Conservation (phyloP, 2,888 invertebrate species). For the Troglohyphantes excavatus region DNA sequence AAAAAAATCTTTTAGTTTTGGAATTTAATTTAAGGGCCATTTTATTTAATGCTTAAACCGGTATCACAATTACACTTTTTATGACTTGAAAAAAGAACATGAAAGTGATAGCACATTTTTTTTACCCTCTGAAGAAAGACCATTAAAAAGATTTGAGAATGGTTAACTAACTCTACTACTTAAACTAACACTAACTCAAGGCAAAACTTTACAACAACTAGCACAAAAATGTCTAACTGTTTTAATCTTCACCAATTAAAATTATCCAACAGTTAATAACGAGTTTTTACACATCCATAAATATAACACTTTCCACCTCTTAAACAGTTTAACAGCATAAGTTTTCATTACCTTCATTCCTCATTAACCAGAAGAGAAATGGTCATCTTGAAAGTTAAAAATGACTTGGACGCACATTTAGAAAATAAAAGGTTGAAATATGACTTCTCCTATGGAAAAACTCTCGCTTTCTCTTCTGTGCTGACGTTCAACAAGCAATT, state of each 20-base stretch:
- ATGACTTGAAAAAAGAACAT: too few species aligned
- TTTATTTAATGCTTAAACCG: too few species aligned
- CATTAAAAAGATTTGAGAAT: too few species aligned
- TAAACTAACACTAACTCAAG: not conserved
- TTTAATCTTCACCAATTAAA: not conserved
- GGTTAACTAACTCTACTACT: not conserved
- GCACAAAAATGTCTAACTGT: not conserved
- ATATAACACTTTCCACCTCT: not conserved
- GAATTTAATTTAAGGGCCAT: too few species aligned
- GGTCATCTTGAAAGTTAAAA: conserved; percentile 48
- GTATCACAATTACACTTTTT: too few species aligned
- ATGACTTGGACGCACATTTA: conserved; percentile 38
- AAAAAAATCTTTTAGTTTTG: too few species aligned
- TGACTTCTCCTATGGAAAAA: conserved; percentile 37
- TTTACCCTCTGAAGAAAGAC: too few species aligned
- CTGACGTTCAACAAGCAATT: conserved; percentile 53
- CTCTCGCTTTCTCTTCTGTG: conserved; percentile 17
- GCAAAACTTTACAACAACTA: not conserved
- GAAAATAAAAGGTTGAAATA: conserved; percentile 49
- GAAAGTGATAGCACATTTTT: too few species aligned
- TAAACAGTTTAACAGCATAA: conserved; percentile 25
- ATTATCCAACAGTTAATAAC: not conserved
- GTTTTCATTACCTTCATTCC: conserved; percentile 45
- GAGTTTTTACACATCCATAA: conserved; percentile 5
- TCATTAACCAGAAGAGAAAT: conserved; percentile 35